Percentiles rank a stretch among this genome's conserved stretches.
These are phyloP conservation scores for Oncopodura yosiiana DNA, from an alignment of 1,140 invertebrate species.

Conservation along the genomic window DNA sequence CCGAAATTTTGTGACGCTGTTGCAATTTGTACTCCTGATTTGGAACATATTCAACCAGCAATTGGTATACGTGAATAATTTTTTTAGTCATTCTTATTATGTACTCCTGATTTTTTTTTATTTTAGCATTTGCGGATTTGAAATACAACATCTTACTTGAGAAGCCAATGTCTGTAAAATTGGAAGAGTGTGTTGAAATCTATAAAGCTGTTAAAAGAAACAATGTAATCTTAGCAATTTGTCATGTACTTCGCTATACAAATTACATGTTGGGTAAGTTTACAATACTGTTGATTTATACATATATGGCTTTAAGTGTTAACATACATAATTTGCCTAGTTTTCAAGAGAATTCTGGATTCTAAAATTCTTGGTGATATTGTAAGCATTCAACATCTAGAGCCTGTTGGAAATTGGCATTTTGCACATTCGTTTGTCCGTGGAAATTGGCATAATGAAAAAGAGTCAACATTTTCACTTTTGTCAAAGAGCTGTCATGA, in stretches of 20 bases:
- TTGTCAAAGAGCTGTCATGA: constrained; percentile 47
- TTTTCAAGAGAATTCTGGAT: constrained; percentile 20
- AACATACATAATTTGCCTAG: too few relatives aligned
- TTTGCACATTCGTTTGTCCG: constrained; percentile 45
- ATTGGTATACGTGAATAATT: constrained; percentile 29
- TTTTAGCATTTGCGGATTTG: constrained; percentile 40
- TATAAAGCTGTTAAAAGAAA: constrained; percentile 39
- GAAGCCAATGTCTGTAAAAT: constrained; percentile 46
- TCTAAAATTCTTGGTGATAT: constrained; percentile 35
- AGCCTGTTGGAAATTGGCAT: constrained; percentile 46
- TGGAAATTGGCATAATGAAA: constrained; percentile 44
- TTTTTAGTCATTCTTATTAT: not conserved
- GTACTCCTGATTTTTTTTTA: not conserved
- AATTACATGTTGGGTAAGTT: constrained; percentile 17
- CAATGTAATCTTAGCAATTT: constrained; percentile 41
- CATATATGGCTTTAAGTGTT: too few relatives aligned
- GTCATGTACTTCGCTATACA: constrained; percentile 44
- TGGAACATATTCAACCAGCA: constrained; percentile 42
- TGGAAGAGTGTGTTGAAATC: constrained; percentile 43
- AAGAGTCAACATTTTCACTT: constrained; percentile 41
- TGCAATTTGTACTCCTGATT: constrained; percentile 42
- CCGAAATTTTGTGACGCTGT: constrained; percentile 43
- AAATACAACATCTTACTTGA: constrained; percentile 46
- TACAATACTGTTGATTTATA: too few relatives aligned
- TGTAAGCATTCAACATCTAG: constrained; percentile 44